These are phyloP conservation scores for Glareola pratincola DNA, from an alignment of 2,113 vertebrate species.

Conservation along the genomic window DNA sequence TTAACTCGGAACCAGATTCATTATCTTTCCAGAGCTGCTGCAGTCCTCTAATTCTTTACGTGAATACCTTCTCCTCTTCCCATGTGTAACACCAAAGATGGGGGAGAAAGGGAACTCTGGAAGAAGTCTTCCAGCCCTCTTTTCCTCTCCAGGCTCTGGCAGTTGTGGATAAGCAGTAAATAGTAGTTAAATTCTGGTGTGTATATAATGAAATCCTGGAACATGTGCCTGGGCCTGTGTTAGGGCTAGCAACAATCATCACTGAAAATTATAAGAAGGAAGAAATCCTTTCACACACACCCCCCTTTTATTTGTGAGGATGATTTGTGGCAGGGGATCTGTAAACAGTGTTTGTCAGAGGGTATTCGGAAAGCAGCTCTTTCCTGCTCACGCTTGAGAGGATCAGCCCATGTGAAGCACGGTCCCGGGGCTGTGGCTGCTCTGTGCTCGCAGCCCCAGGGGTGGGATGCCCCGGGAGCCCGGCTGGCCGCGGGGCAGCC, in stretches of 20 bases:
- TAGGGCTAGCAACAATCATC: background rate
- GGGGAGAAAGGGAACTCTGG: background rate
- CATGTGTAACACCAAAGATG: background rate
- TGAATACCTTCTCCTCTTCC: background rate
- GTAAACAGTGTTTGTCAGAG: background rate
- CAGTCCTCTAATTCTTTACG: background rate
- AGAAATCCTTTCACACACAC: background rate
- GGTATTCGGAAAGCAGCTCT: background rate
- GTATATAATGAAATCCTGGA: background rate
- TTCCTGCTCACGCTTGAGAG: background rate
- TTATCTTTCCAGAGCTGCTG: background rate
- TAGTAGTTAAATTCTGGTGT: background rate
- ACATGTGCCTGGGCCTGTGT: background rate
- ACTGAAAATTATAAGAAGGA: background rate
- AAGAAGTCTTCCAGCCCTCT: background rate
- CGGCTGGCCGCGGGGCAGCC: accelerated
- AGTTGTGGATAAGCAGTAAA: background rate
- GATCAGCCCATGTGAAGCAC: accelerated
- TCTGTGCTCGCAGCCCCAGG: accelerated
- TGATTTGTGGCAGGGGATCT: background rate
- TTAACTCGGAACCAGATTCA: background rate
- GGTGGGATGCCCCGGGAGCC: background rate
- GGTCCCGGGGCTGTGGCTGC: background rate
- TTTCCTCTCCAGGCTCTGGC: background rate
- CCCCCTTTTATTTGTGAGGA: background rate